Evolutionary conservation across 2,797 vertebrate species (phyloP).

Genomic region (Esox lucius): DNA sequence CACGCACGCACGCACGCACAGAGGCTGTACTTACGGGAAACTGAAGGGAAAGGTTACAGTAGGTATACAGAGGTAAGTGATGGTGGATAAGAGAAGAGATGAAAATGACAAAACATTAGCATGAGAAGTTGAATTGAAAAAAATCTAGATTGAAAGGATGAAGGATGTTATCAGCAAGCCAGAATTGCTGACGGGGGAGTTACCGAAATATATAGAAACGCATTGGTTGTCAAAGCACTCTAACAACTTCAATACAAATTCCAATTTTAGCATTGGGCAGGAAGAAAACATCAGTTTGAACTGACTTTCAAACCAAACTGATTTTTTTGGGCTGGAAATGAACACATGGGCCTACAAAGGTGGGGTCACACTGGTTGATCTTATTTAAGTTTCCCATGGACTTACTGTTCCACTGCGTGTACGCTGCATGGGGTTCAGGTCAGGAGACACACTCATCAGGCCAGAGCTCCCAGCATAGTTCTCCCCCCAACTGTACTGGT

Average conservation of each 20-base stretch:
- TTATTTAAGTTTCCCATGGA: conserved; percentile 20
- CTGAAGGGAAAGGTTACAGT: conserved; percentile 64
- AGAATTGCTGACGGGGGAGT: not conserved
- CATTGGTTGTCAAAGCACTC: not conserved
- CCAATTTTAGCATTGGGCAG: too few species aligned
- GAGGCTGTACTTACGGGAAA: conserved; percentile 77
- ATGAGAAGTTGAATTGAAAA: conserved; percentile 33
- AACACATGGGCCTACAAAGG: too few species aligned
- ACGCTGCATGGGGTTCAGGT: conserved; percentile 88
- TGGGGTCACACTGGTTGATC: too few species aligned
- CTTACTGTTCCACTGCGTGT: conserved; percentile 94
- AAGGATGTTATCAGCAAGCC: conserved; percentile 12
- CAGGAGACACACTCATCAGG: conserved; percentile 93
- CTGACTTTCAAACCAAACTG: too few species aligned
- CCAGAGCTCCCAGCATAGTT: conserved; percentile 97
- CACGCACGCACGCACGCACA: not conserved
- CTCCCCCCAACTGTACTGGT: conserved; percentile 99
- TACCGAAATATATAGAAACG: conserved; percentile 14
- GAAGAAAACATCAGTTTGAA: too few species aligned
- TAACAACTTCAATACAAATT: too few species aligned
- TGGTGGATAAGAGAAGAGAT: conserved; percentile 50
- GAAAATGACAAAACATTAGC: conserved; percentile 41
- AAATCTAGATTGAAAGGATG: conserved; percentile 30
- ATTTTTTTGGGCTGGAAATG: too few species aligned
- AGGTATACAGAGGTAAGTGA: conserved; percentile 50